Base-by-base conservation (phyloP, 2,888 invertebrate species). In the Agrenia bidenticulata region DNA sequence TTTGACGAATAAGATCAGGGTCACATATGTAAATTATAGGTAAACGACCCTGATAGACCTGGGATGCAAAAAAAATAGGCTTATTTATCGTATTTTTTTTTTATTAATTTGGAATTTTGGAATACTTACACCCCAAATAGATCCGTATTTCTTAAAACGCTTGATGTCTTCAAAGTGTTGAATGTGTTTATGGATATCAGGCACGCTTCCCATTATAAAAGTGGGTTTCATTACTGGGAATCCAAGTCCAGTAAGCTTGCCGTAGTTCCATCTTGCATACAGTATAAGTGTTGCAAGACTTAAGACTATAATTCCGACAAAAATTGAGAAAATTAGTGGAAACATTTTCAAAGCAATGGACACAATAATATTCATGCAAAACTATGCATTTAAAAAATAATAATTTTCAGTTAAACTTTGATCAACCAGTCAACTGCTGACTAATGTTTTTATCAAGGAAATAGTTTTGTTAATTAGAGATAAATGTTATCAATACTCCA, bases 41-140 rank as follows among this genome's bases (percentile, higher is more conserved):
- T 7, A 41, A 49, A 24, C 68, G 60, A 23, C 76, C 76, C 39
- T 74, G 69, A 41, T 76, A 76, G 0, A 73, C 65, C 76, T 76
- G 32, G 1, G n/a, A 57, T 50, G 49, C 27, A 55, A 50, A 63
- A 26, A 50, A 41, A 63, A 4, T 13, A 55, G 61, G 37, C 32
- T 49, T 55, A 26, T 37, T 63, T 60, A 60, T 45, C n/a, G n/a
- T n/a, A n/a, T 9, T 23, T 23, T 17, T 49, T 51, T 58, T 61
- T 19, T 41, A 32, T 32, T 11, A 27, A 19, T n/a, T n/a, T n/a
- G n/a, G n/a, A n/a, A n/a, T n/a, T n/a, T n/a, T n/a, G n/a, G n/a
- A n/a, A n/a, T 13, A 51, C 66, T 21, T 71, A 75, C 75, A 59
- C 75, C 75, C 67, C 71, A 75, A 71, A 75, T 62, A n/a, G 65